Evolutionary conservation across 2,797 vertebrate genomes (phyloP).

Genomic region (Valencia hispanica): DNA sequence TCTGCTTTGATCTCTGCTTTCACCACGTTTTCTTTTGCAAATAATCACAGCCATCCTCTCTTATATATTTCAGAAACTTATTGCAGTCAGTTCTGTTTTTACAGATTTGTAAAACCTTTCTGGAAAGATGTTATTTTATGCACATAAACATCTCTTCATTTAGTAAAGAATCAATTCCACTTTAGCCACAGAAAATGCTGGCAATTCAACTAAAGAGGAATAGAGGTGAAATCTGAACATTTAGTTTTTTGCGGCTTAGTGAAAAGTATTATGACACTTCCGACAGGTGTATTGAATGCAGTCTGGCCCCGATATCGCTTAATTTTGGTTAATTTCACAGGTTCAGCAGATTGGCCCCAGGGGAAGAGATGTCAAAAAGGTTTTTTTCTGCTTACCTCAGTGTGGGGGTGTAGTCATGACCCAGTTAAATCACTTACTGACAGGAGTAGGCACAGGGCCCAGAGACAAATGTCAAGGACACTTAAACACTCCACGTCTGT

Average conservation of each 20-base stretch:
- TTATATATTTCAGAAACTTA: slow-evolving; percentile 43
- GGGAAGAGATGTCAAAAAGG: slow-evolving; percentile 34
- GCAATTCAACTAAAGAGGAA: slow-evolving; percentile 22
- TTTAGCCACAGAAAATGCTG: slow-evolving; percentile 38
- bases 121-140: slow-evolving; percentile 72
- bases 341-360: slow-evolving; percentile 29
- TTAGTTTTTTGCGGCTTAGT: slow-evolving; percentile 2
- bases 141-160: slow-evolving; percentile 47
- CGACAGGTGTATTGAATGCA: slow-evolving; percentile 25
- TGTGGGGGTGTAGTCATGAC: slow-evolving; percentile 61
- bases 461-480: slow-evolving; percentile 72
- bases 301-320: slow-evolving; percentile 6
- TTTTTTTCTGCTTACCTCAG: slow-evolving; percentile 36
- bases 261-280: slow-evolving; percentile 11
- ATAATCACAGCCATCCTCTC: slow-evolving; percentile 51
- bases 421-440: slow-evolving; percentile 73
- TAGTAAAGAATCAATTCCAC: slow-evolving; percentile 42
- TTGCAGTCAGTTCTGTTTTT: slow-evolving; percentile 51
- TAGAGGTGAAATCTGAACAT: slow-evolving; percentile 25
- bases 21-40: slow-evolving; percentile 42
- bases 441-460: slow-evolving; percentile 57
- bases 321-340: slow-evolving; percentile 18
- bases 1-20: slow-evolving; percentile 37
- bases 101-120: slow-evolving; percentile 68
- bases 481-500: slow-evolving; percentile 48